Evolutionary conservation across 1,140 invertebrate species (phyloP).

Genomic region (Drosophila tsacasi): DNA sequence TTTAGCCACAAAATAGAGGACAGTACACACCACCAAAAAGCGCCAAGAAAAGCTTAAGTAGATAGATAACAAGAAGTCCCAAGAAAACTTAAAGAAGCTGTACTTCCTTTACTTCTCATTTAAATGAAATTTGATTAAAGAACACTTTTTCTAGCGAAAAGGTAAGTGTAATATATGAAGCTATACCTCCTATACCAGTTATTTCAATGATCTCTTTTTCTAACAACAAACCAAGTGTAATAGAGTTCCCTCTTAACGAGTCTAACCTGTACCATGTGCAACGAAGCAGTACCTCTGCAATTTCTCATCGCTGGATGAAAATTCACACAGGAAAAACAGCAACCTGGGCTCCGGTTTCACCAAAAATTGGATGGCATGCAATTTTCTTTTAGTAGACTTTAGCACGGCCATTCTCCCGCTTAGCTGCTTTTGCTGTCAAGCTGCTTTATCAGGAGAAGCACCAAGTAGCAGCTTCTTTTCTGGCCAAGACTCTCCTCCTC

Average conservation of each 20-base stretch:
- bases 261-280: background rate
- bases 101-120: too few relatives aligned
- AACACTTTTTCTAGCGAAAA: too few relatives aligned
- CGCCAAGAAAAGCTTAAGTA: background rate
- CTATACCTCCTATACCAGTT: too few relatives aligned
- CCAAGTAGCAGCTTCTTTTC: conserved; percentile 15
- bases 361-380: conserved; percentile 62
- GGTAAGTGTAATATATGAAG: too few relatives aligned
- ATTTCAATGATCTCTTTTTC: too few relatives aligned
- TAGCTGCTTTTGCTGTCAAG: conserved; percentile 44
- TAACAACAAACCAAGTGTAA: background rate
- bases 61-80: too few relatives aligned
- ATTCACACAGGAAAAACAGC: conserved; percentile 41
- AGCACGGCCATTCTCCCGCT: conserved; percentile 36
- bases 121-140: too few relatives aligned
- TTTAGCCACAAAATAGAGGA: conserved; percentile 18
- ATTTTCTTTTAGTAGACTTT: conserved; percentile 56
- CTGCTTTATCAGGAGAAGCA: conserved; percentile 34
- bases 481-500: conserved; percentile 37
- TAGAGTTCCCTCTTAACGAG: background rate
- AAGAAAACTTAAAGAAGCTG: too few relatives aligned
- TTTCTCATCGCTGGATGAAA: conserved; percentile 32
- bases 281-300: conserved; percentile 14
- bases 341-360: background rate
- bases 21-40: background rate